Base-by-base conservation (phyloP, 2,888 invertebrate species). In the Heteromyza rotundicornis region DNA sequence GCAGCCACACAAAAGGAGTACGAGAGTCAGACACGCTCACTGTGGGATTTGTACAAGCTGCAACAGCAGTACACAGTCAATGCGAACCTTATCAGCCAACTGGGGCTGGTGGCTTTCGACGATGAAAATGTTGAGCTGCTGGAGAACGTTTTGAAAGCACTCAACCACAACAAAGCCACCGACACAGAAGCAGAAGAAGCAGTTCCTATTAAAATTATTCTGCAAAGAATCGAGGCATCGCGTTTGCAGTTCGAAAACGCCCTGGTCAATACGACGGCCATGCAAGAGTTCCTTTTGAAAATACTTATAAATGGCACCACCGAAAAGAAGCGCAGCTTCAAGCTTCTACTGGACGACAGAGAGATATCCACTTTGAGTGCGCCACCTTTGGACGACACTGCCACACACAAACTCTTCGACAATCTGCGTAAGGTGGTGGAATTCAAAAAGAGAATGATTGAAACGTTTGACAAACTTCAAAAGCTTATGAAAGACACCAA, bases 381-480 rank as follows among this genome's bases (percentile, higher is more conserved):
- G 0, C 40, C 53, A 2, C 60, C 63, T 7, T 47, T 71, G 16
- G 57, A 65, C 22, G 57, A 56, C 2, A 22, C 22, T 1, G 65
- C 69, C 16, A 56, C 64, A 49, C 68, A 64, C 0, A 64, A 71
- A 2, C 64, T 81, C 2, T 81, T 82, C 58, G 70, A 64, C 2
- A 73, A 77, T 19, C 69, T 80, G 2, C 72, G 75, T 2, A 69
- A 74, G 27, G 66, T 80, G 2, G 69, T 72, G 0, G 75, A 76
- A 14, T 74, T 80, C 40, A 79, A 79, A 3, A 78, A 76, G 27
- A 74, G 78, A 1, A 71, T 81, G 70, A 70, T 75, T 5, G 75
- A 79, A 44, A 80, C 80, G 1, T 77, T 80, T n/a, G 72, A 77
- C 24, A 77, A 75, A 1, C 51, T 81, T 44, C 80, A 82, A 63